Conservation (phyloP, 2,113 vertebrate genomes). For the Cyprinodon brontotheroides region DNA sequence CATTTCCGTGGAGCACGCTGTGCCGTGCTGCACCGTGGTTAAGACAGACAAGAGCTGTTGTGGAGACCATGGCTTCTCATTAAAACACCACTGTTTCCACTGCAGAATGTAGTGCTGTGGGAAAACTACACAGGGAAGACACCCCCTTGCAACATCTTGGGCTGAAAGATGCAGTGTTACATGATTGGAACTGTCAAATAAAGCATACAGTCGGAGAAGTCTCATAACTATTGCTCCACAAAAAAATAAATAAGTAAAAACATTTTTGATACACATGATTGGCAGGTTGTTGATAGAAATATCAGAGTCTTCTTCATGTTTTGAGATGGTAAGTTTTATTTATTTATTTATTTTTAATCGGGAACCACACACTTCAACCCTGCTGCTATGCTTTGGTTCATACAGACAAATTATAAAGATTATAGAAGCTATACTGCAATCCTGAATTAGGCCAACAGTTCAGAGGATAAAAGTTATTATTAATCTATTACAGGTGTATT, state of each 20-base stretch:
- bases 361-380: conserved; percentile 11
- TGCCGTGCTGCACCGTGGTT: conserved; percentile 42
- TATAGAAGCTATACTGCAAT: background rate
- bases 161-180: conserved; percentile 50
- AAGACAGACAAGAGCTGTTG: conserved; percentile 64
- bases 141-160: conserved; percentile 38
- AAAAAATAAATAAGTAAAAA: conserved; percentile 32
- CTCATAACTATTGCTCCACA: conserved; percentile 52
- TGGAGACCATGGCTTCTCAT: conserved; percentile 69
- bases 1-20: conserved; percentile 59
- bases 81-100: conserved; percentile 66
- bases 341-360: conserved; percentile 6
- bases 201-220: conserved; percentile 66
- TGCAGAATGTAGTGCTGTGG: conserved; percentile 58
- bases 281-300: conserved; percentile 66
- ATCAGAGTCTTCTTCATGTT: conserved; percentile 40
- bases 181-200: conserved; percentile 77
- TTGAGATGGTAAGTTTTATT: background rate
- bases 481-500: background rate
- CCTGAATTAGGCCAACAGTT: background rate
- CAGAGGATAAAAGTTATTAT: background rate
- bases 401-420: conserved; percentile 24
- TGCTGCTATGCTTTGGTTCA: conserved; percentile 33
- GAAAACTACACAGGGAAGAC: conserved; percentile 61
- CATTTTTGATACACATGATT: conserved; percentile 68